phyloP scores from a whole-genome alignment of 1,140 invertebrate genomes.

The Drosophila lacertosa region DNA sequence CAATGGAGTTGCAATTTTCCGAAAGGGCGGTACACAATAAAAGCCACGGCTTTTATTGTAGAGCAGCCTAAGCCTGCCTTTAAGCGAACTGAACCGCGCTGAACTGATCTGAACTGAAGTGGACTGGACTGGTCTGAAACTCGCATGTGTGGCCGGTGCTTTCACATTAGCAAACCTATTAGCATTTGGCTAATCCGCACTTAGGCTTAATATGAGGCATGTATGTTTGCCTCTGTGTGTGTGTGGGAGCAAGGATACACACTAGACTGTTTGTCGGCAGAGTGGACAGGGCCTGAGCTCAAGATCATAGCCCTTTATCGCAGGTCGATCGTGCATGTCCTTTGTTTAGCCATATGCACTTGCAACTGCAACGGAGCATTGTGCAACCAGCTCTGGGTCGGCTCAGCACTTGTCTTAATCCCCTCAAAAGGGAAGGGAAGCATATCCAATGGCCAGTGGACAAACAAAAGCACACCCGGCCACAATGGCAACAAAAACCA shows the following conservation, averaged over 20 bases:
- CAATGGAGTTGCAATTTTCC: conserved; percentile 42
- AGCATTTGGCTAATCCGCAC: conserved; percentile 73
- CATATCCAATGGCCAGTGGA: conserved; percentile 6
- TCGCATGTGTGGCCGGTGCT: conserved; percentile 43
- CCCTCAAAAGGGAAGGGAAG: neutral
- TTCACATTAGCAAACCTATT: conserved; percentile 65
- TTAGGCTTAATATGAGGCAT: conserved; percentile 55
- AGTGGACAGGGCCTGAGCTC: conserved; percentile 16
- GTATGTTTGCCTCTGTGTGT: neutral
- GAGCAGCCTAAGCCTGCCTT: conserved; percentile 24
- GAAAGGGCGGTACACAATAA: conserved; percentile 63
- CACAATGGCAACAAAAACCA: conserved; percentile 50
- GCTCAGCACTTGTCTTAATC: conserved; percentile 64
- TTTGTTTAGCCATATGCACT: conserved; percentile 55
- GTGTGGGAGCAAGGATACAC: conserved; percentile 14
- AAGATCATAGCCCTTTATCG: conserved; percentile 63
- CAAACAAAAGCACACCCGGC: conserved; percentile 71
- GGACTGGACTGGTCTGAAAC: conserved; percentile 11
- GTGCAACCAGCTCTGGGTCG: conserved; percentile 59
- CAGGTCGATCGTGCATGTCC: conserved; percentile 61
- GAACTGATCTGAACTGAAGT: conserved; percentile 1
- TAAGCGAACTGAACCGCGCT: neutral
- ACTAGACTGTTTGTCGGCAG: conserved; percentile 57
- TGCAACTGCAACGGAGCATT: conserved; percentile 47
- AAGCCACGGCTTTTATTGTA: conserved; percentile 58